Conservation (phyloP, 1,140 invertebrate genomes). For the Triops cancriformis region DNA sequence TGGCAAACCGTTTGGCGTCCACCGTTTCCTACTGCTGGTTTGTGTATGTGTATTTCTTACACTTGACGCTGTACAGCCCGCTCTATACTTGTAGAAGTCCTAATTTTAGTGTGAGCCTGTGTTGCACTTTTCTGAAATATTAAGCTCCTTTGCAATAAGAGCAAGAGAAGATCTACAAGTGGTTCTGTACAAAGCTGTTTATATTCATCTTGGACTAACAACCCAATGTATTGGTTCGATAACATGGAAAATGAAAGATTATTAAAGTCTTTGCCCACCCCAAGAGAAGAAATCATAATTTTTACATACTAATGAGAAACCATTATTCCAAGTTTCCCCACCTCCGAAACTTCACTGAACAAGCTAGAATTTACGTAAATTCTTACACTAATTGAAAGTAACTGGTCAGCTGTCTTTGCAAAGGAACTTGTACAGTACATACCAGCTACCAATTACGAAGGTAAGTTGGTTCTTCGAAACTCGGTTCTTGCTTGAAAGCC, state of each 20-base stretch:
- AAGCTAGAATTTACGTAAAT: no score
- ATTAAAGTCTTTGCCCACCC: neutral
- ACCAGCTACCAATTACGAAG: no score
- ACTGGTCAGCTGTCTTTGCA: no score
- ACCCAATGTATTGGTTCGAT: neutral
- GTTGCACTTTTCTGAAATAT: neutral
- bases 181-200: neutral
- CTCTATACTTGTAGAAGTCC: neutral
- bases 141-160: slow-evolving; percentile 1
- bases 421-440: no score
- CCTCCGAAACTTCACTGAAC: no score
- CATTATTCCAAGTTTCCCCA: no score
- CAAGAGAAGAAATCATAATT: neutral
- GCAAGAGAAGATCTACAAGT: neutral
- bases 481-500: no score
- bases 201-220: neutral
- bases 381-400: no score
- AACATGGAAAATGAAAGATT: neutral
- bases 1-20: neutral
- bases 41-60: neutral
- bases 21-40: neutral
- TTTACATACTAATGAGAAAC: no score
- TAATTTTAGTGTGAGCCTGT: neutral
- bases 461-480: no score
- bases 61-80: neutral